Percentiles rank a stretch among this genome's conserved stretches.
These are phyloP conservation scores for Drosophila quinaria DNA, from an alignment of 2,888 invertebrate species.

Conservation along the genomic window DNA sequence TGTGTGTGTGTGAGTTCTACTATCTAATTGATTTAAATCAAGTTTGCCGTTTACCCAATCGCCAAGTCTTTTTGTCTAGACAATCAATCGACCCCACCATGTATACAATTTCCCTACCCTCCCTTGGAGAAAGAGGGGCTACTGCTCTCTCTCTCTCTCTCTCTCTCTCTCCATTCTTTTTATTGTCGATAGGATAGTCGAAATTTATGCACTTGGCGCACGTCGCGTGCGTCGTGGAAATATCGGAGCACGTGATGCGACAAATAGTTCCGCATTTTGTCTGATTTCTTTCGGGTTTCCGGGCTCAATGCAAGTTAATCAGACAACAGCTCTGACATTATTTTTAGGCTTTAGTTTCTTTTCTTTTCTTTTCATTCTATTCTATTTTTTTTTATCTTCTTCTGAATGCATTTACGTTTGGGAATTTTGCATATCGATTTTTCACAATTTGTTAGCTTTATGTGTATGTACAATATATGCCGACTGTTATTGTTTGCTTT, in stretches of 20 bases:
- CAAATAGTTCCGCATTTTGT: slow-evolving; percentile 78
- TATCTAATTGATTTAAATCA: slow-evolving; percentile 81
- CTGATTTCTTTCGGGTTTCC: slow-evolving; percentile 35
- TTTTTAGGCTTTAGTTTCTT: slow-evolving; percentile 27
- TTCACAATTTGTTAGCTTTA: slow-evolving; percentile 70
- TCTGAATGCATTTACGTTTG: slow-evolving; percentile 64
- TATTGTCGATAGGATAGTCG: background rate
- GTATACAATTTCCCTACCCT: background rate
- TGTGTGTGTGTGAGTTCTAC: slow-evolving; percentile 9
- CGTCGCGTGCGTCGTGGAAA: slow-evolving; percentile 76
- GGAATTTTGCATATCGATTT: slow-evolving; percentile 74
- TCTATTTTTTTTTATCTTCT: slow-evolving; percentile 1
- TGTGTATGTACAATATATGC: slow-evolving; percentile 16
- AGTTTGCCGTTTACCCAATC: slow-evolving; percentile 64
- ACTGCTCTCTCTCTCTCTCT: background rate
- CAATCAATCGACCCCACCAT: slow-evolving; percentile 48
- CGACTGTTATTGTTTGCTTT: slow-evolving; percentile 36
- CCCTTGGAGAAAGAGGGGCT: background rate
- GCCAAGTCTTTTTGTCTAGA: slow-evolving; percentile 68
- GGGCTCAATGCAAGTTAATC: slow-evolving; percentile 71
- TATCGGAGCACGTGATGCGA: slow-evolving; percentile 78
- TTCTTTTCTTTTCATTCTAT: slow-evolving; percentile 14
- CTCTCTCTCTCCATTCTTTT: background rate
- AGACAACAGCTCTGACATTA: slow-evolving; percentile 49
- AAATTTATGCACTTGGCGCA: slow-evolving; percentile 50